A percentile compares a stretch with the other conserved stretches of the same genome.
Evolutionary conservation across 2,113 vertebrate species (phyloP).

Genomic region (Haliaeetus leucogaster): DNA sequence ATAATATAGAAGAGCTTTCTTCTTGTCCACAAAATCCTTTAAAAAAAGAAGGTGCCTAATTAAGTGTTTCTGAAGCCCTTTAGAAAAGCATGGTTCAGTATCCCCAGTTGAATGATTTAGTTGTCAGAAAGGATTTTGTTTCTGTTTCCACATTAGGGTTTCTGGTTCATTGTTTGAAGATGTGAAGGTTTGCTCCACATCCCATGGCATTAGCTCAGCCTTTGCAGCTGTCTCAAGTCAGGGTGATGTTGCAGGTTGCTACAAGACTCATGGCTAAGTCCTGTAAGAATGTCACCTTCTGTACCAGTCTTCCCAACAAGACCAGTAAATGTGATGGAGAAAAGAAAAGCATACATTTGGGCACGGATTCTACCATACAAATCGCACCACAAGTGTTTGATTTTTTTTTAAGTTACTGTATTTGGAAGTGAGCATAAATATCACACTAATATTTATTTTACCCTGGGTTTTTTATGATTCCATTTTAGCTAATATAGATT

Average conservation of each 20-base stretch:
- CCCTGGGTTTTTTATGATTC: not conserved
- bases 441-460: slow-evolving; percentile 9
- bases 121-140: not conserved
- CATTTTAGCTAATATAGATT: not conserved
- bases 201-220: not conserved
- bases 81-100: not conserved
- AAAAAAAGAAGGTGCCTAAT: not conserved
- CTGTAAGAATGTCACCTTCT: not conserved
- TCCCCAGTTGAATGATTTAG: not conserved
- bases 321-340: not conserved
- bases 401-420: not conserved
- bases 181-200: not conserved
- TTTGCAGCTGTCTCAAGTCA: not conserved
- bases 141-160: not conserved
- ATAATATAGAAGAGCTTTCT: not conserved
- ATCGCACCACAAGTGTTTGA: not conserved
- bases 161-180: not conserved
- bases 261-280: not conserved
- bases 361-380: not conserved
- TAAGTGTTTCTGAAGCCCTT: not conserved
- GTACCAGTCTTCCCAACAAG: not conserved
- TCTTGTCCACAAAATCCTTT: not conserved
- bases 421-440: not conserved
- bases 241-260: not conserved
- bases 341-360: not conserved